These are phyloP conservation scores for Shargacucullia verbasci DNA, from an alignment of 2,888 invertebrate genomes.

Conservation along the genomic window DNA sequence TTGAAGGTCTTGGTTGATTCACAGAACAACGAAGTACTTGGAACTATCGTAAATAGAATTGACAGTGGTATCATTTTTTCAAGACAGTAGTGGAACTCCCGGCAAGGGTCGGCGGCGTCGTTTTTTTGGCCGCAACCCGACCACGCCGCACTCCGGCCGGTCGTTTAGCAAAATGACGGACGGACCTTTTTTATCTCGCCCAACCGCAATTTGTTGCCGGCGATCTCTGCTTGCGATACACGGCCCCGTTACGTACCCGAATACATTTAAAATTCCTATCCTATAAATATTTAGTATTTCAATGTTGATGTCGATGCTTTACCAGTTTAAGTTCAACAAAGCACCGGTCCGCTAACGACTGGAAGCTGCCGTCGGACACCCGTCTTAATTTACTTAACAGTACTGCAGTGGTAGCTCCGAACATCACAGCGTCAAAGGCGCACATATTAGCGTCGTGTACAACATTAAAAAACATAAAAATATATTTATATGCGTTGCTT, in stretches of 20 bases:
- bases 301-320: conserved; percentile 68
- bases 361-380: not conserved
- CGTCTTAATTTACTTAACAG: conserved; percentile 21
- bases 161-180: conserved; percentile 87
- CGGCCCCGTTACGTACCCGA: conserved; percentile 67
- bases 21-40: conserved; percentile 51
- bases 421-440: conserved; percentile 12
- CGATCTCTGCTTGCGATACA: conserved; percentile 84
- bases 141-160: conserved; percentile 72
- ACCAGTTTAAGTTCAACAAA: conserved; percentile 57
- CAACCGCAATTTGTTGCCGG: conserved; percentile 86
- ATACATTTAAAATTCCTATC: conserved; percentile 78
- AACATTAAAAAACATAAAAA: conserved; percentile 38
- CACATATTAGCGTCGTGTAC: conserved; percentile 17
- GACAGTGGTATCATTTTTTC: conserved; percentile 78
- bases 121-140: conserved; percentile 74
- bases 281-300: conserved; percentile 77
- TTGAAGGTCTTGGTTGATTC: conserved; percentile 6
- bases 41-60: conserved; percentile 75
- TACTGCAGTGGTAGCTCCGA: conserved; percentile 10
- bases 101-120: conserved; percentile 67
- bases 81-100: conserved; percentile 65
- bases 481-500: conserved; percentile 17
- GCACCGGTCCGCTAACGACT: conserved; percentile 35
- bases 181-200: conserved; percentile 87